Evolutionary conservation across 2,888 invertebrate species (phyloP).

Genomic region (Nemoura dubitans): DNA sequence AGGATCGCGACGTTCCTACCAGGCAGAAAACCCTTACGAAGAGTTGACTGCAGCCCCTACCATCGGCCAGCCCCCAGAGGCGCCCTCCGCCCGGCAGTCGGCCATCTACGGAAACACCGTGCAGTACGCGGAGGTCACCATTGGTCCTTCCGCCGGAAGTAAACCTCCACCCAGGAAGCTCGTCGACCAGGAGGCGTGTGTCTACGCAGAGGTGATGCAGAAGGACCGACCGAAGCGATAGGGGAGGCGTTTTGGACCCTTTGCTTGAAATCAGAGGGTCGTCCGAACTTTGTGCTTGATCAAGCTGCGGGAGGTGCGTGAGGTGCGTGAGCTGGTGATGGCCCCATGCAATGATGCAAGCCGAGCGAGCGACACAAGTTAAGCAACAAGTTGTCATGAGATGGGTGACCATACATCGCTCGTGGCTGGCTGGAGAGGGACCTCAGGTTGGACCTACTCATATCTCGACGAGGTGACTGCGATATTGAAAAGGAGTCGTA

Average conservation of each 20-base stretch:
- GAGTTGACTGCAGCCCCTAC: neutral
- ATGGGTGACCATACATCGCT: too few species aligned
- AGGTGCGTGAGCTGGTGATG: too few species aligned
- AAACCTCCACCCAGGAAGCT: neutral
- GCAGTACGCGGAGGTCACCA: neutral
- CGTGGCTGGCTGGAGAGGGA: too few species aligned
- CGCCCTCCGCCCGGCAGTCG: neutral
- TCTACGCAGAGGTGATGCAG: neutral
- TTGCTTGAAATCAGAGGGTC: too few species aligned
- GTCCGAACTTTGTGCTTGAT: too few species aligned
- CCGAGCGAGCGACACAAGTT: too few species aligned
- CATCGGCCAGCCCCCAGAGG: neutral
- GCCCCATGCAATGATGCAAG: too few species aligned
- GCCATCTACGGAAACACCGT: neutral
- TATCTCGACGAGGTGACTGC: too few species aligned
- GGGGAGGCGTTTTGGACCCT: neutral
- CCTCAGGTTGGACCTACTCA: too few species aligned
- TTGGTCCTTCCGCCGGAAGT: neutral
- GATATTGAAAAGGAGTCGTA: too few species aligned
- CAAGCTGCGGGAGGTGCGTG: too few species aligned
- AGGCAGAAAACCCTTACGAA: neutral
- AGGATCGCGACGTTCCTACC: neutral
- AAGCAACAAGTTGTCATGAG: too few species aligned
- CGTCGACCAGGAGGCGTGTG: neutral
- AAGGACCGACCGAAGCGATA: neutral